Conservation (phyloP, 2,888 invertebrate species). For the Cryptophagus acutangulus region DNA sequence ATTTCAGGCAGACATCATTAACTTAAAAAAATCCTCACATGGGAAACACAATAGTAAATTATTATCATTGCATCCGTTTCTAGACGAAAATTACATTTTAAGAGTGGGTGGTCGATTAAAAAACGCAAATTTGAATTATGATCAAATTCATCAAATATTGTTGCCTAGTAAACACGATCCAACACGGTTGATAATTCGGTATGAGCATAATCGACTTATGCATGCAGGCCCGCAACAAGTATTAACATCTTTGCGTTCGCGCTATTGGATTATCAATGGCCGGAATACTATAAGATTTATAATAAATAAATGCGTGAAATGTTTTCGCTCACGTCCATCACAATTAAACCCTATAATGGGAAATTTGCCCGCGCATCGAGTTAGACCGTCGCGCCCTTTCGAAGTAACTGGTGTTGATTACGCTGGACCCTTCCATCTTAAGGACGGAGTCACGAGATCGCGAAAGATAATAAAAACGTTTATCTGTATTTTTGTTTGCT, state of each 20-base stretch:
- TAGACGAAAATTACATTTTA: slow-evolving; percentile 7
- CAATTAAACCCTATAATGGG: slow-evolving; percentile 8
- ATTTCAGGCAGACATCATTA: slow-evolving; percentile 1
- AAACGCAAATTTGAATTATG: neutral
- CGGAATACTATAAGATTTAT: neutral
- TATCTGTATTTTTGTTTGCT: slow-evolving; percentile 13
- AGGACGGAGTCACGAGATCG: slow-evolving; percentile 1
- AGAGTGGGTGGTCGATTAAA: slow-evolving; percentile 10
- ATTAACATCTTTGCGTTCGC: slow-evolving; percentile 1
- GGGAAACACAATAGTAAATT: neutral
- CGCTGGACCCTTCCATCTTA: slow-evolving; percentile 10
- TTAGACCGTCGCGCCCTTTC: slow-evolving; percentile 10
- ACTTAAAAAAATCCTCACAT: too few relatives aligned
- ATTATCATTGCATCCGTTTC: slow-evolving; percentile 10
- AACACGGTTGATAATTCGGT: neutral
- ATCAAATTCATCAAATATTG: slow-evolving; percentile 7
- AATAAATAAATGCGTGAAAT: slow-evolving; percentile 4
- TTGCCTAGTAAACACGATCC: slow-evolving; percentile 6
- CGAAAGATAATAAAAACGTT: slow-evolving; percentile 8
- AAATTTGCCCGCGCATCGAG: slow-evolving; percentile 9
- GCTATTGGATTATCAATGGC: slow-evolving; percentile 6
- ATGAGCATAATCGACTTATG: slow-evolving; percentile 3
- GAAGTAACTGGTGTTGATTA: slow-evolving; percentile 14
- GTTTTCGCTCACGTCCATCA: slow-evolving; percentile 6
- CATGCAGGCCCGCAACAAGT: slow-evolving; percentile 8